Percentiles rank a stretch among this genome's conserved stretches.
Conservation (phyloP, 2,113 vertebrate species). For the Atlantisia rogersi region DNA sequence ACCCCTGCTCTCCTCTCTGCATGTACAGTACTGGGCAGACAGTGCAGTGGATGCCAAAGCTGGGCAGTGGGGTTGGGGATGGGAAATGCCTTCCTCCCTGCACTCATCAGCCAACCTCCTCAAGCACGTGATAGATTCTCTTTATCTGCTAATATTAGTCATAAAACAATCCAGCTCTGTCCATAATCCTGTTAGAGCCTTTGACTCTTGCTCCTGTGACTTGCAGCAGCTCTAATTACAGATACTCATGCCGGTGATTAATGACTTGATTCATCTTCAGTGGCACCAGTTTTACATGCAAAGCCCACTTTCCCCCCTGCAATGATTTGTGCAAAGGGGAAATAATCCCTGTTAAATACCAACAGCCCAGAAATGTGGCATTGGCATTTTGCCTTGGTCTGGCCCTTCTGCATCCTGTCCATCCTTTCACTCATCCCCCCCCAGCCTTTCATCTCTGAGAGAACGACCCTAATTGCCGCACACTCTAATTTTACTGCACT, state of each 20-base stretch:
- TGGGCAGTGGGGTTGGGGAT: accelerated
- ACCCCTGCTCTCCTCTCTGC: too few relatives aligned
- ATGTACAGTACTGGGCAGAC: accelerated
- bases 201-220: constrained; percentile 51
- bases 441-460: not conserved
- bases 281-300: not conserved
- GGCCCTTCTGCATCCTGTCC: constrained; percentile 28
- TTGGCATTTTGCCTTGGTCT: not conserved
- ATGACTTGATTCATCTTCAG: constrained; percentile 28
- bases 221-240: constrained; percentile 9
- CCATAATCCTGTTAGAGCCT: constrained; percentile 56
- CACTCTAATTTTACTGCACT: constrained; percentile 23
- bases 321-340: not conserved
- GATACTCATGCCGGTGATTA: constrained; percentile 20
- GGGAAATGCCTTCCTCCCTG: not conserved
- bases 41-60: accelerated
- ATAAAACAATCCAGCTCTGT: constrained; percentile 44
- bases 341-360: not conserved
- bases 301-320: not conserved
- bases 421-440: constrained; percentile 4
- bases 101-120: not conserved
- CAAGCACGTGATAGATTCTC: not conserved
- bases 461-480: not conserved
- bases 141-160: constrained; percentile 16
- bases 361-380: not conserved